Evolutionary conservation across 2,888 invertebrate genomes (phyloP).

Genomic region (Drosophila macrothrix): DNA sequence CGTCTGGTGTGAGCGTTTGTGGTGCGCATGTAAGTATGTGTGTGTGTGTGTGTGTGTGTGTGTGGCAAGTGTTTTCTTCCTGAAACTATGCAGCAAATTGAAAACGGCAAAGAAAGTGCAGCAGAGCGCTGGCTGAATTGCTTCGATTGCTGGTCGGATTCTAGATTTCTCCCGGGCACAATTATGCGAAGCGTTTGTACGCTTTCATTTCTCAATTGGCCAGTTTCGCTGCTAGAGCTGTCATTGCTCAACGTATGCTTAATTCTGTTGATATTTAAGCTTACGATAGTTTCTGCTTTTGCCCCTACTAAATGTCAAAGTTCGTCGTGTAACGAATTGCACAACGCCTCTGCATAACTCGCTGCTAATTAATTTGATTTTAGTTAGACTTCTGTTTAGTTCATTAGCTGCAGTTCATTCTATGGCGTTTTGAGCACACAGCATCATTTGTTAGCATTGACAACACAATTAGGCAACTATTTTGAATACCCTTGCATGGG

Average conservation of each 20-base stretch:
- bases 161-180: conserved; percentile 76
- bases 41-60: conserved; percentile 7
- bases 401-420: conserved; percentile 34
- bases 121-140: conserved; percentile 31
- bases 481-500: neutral
- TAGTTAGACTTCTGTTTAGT: conserved; percentile 3
- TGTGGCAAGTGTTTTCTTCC: conserved; percentile 54
- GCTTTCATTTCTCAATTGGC: conserved; percentile 69
- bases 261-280: conserved; percentile 71
- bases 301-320: conserved; percentile 60
- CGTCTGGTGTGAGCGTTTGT: conserved; percentile 12
- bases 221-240: conserved; percentile 10
- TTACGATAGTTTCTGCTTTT: conserved; percentile 8
- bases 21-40: neutral
- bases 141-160: conserved; percentile 51
- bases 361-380: conserved; percentile 61
- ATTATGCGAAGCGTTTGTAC: conserved; percentile 52
- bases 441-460: conserved; percentile 46
- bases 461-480: conserved; percentile 32
- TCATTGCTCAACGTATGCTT: conserved; percentile 50
- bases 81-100: conserved; percentile 76
- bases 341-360: conserved; percentile 29
- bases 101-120: conserved; percentile 74
- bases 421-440: conserved; percentile 17
- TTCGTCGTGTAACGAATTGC: conserved; percentile 37